Evolutionary conservation across 2,888 invertebrate genomes (phyloP).

Genomic region (Gari tellinella): DNA sequence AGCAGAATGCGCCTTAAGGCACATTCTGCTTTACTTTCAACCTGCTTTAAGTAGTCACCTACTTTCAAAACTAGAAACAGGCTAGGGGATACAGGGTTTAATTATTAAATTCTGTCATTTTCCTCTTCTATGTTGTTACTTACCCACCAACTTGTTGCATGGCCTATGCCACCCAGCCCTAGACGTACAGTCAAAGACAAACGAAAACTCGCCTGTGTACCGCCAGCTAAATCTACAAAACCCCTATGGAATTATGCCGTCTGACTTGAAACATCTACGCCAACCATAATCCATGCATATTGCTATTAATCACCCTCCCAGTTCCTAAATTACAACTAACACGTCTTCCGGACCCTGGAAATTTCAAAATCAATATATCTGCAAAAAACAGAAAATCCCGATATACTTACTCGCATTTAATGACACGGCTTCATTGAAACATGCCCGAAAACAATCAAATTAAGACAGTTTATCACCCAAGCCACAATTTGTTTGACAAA

Average conservation of each 20-base stretch:
- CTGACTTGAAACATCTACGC: neutral
- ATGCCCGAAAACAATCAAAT: constrained; percentile 55
- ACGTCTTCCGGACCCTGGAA: constrained; percentile 27
- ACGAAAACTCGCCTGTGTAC: too few species aligned
- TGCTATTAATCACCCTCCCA: constrained; percentile 53
- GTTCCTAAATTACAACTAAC: constrained; percentile 45
- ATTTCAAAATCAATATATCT: constrained; percentile 59
- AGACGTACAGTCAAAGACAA: too few species aligned
- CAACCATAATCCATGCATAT: constrained; percentile 45
- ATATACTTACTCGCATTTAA: constrained; percentile 47
- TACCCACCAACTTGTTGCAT: too few species aligned
- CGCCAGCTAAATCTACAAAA: neutral
- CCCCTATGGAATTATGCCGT: neutral
- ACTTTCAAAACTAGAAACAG: too few species aligned
- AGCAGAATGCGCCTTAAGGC: too few species aligned
- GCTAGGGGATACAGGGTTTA: too few species aligned
- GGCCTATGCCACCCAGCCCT: too few species aligned
- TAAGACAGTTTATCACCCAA: constrained; percentile 23
- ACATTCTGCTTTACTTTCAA: too few species aligned
- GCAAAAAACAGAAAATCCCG: constrained; percentile 53
- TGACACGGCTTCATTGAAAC: constrained; percentile 31
- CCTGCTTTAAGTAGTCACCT: too few species aligned
- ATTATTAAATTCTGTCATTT: too few species aligned
- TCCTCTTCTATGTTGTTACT: too few species aligned
- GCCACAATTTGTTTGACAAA: constrained; percentile 36